phyloP scores from a whole-genome alignment of 2,113 vertebrate genomes.

The Odontophorus gujanensis region DNA sequence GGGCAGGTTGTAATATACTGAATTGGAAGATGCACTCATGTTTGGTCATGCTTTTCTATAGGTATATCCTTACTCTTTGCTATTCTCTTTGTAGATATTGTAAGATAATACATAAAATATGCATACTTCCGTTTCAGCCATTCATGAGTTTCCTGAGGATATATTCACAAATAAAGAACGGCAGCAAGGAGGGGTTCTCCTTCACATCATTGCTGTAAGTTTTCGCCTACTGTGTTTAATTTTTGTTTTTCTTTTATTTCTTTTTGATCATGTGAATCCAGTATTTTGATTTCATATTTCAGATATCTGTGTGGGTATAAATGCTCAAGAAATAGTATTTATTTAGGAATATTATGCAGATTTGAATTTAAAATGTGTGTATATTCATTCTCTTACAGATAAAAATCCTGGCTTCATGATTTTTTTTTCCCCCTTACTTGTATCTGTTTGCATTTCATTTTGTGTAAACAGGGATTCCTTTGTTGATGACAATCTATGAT shows the following conservation, averaged over 20 bases:
- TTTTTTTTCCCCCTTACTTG: background rate
- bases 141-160: constrained; percentile 94
- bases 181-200: constrained; percentile 86
- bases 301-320: rapidly evolving
- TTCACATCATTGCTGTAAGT: constrained; percentile 94
- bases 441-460: background rate
- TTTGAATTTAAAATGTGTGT: background rate
- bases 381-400: background rate
- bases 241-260: background rate
- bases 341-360: background rate
- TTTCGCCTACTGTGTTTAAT: background rate
- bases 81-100: rapidly evolving
- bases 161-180: constrained; percentile 89
- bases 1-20: background rate
- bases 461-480: background rate
- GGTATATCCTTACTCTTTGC: background rate
- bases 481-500: rapidly evolving
- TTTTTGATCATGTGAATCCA: background rate
- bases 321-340: background rate
- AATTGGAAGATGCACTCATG: background rate
- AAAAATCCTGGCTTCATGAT: background rate
- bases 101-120: background rate
- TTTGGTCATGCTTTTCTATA: background rate
- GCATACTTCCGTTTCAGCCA: constrained; percentile 81
- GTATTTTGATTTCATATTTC: background rate